Evolutionary conservation across 37 sponge, comb jelly and placozoan species (phyloP), one percentile per base, ranked within the genome.

Genomic region (Chondrosia reniformis): DNA sequence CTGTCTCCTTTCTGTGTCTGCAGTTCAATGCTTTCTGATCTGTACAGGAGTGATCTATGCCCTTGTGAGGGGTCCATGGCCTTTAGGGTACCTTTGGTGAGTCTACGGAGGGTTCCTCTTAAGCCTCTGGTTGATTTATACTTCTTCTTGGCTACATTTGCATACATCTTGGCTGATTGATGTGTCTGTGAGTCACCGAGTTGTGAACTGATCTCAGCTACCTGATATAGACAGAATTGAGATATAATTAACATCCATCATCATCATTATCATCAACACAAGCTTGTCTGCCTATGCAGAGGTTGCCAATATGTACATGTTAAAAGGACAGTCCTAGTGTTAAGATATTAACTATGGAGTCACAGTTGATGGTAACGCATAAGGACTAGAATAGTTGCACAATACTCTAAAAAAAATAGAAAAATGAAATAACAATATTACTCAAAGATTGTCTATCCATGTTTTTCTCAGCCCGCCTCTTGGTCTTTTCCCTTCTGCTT

Each of bases 1-100:
- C 72, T 69, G 44, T 69, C 72, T 39, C 72, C 72, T 6, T 56
- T 24, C 61, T 30, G n/a, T 1, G 72, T 69, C 2, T 69, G 43
- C 3, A 69, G 43, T n/a, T 69, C 72, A 39, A 69, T 69, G 13
- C 72, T 40, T 44, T 69, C 72, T 39, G 43, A 22, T 3, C 44
- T 19, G 24, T 37, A 69, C 72, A 69, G 2, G 1, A 44, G 72
- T 43, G 72, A 69, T 34, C 21, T 36, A 10, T 34, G 43, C 15
- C 72, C 72, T 21, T 43, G 43, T 3, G 72, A 69, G 3, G 72
- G 72, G 42, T 69, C 72, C 19, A 40, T 44, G 21, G 22, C 9
- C 3, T 44, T 19, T 44, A 69, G 4, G n/a, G 72, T 40, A 10
- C 72, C 44, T 6, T 38, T 69, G 15, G 72, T 69, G 44, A 69